Conservation (phyloP, 2,113 vertebrate genomes). For the Seriola aureovittata region DNA sequence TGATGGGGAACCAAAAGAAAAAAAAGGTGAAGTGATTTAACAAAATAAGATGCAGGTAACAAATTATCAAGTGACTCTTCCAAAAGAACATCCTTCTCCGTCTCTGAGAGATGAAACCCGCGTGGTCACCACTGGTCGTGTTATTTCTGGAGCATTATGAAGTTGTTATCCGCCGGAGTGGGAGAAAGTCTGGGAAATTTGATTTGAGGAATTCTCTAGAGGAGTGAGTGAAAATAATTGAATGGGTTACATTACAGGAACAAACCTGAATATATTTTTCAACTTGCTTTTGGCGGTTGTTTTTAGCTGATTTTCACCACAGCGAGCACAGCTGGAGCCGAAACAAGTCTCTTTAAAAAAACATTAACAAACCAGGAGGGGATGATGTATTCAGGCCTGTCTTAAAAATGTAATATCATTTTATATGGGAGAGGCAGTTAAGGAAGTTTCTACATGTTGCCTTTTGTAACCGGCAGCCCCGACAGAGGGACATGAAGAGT, state of each 20-base stretch:
- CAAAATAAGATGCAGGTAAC: no score
- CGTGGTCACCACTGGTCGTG: background rate
- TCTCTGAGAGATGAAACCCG: background rate
- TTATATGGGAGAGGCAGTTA: background rate
- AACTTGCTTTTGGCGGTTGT: background rate
- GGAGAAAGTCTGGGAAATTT: constrained; percentile 25
- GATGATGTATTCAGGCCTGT: background rate
- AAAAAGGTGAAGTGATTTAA: no score
- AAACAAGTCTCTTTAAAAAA: constrained; percentile 33
- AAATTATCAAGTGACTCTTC: background rate
- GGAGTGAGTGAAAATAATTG: constrained; percentile 45
- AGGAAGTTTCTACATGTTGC: background rate
- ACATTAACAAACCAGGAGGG: constrained; percentile 11
- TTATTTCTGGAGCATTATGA: constrained; percentile 30
- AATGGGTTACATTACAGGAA: constrained; percentile 40
- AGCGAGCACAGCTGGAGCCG: constrained; percentile 12
- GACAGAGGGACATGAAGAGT: constrained; percentile 11
- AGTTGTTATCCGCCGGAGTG: background rate
- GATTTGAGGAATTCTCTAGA: constrained; percentile 38
- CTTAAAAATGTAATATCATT: constrained; percentile 2
- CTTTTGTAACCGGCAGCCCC: background rate
- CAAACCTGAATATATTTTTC: constrained; percentile 18
- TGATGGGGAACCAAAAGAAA: no score
- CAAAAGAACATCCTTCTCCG: background rate
- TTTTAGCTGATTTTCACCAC: constrained; percentile 19